Evolutionary conservation across 2,113 vertebrate genomes (phyloP).

Genomic region (Willisornis vidua): DNA sequence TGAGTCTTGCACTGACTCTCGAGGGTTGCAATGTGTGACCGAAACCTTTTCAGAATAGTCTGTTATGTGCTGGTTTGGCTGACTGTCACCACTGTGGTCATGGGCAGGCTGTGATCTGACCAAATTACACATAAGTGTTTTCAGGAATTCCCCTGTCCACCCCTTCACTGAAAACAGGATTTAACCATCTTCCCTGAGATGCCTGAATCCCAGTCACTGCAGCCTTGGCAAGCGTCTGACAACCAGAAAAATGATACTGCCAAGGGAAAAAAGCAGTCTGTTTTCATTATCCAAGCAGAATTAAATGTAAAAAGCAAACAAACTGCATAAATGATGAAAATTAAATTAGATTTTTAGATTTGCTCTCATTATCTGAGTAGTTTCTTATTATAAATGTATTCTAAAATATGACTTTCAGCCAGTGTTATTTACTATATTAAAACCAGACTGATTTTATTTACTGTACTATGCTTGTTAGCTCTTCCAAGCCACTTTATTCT

Average conservation of each 20-base stretch:
- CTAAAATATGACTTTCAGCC: conserved; percentile 14
- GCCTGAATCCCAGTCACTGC: background rate
- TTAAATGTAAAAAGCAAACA: conserved; percentile 23
- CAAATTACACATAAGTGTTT: background rate
- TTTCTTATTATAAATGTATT: conserved; percentile 5
- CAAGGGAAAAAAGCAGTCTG: background rate
- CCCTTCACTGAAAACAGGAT: background rate
- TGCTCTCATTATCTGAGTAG: conserved; percentile 34
- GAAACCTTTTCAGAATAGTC: background rate
- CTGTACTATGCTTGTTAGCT: background rate
- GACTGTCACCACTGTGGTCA: background rate
- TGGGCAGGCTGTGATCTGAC: background rate
- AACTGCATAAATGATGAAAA: conserved; percentile 36
- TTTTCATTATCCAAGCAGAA: conserved; percentile 30
- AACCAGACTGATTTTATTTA: conserved; percentile 6
- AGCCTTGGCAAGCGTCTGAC: background rate
- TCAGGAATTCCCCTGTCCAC: background rate
- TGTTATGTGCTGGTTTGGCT: background rate
- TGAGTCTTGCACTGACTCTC: background rate
- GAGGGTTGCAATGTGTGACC: background rate
- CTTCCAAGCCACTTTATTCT: conserved; percentile 6
- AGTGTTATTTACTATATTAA: conserved; percentile 22
- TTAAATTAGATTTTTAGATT: conserved; percentile 19
- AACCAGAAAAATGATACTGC: background rate
- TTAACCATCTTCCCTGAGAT: background rate